Conservation (phyloP, 2,888 invertebrate species). For the Nephrocerus scutellatus region DNA sequence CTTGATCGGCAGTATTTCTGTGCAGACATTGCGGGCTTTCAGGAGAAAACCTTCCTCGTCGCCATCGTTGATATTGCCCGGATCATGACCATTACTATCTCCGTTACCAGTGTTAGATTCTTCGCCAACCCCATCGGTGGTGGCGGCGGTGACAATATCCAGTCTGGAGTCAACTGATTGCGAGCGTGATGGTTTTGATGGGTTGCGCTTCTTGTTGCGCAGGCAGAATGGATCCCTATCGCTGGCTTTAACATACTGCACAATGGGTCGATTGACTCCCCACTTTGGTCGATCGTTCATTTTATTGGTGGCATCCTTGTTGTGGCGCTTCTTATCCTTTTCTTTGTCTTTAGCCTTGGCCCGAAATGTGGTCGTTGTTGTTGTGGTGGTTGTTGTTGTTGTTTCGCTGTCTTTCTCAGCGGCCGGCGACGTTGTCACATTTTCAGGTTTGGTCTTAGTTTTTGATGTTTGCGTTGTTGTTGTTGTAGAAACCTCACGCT, state of each 20-base stretch:
- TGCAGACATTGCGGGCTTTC: constrained; percentile 45
- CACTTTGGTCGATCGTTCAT: constrained; percentile 64
- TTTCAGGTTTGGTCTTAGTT: constrained; percentile 31
- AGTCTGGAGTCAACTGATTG: constrained; percentile 42
- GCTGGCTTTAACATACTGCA: constrained; percentile 81
- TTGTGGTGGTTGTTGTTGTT: constrained; percentile 44
- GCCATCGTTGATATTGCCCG: constrained; percentile 1
- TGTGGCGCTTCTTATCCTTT: constrained; percentile 29
- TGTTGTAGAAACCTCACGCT: constrained; percentile 45
- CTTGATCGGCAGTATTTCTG: constrained; percentile 47
- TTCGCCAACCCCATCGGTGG: constrained; percentile 1
- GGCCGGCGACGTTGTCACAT: constrained; percentile 26
- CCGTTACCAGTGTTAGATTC: constrained; percentile 1
- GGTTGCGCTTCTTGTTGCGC: constrained; percentile 54
- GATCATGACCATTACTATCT: constrained; percentile 12
- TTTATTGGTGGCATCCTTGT: constrained; percentile 31
- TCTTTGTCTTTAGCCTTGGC: constrained; percentile 38
- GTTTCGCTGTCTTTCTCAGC: constrained; percentile 38
- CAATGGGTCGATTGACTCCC: constrained; percentile 70
- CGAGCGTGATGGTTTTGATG: constrained; percentile 53
- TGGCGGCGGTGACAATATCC: constrained; percentile 24
- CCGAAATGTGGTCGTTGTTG: constrained; percentile 42
- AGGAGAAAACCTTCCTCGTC: constrained; percentile 40
- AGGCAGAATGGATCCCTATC: constrained; percentile 78
- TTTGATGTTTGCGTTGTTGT: constrained; percentile 45